phyloP scores from a whole-genome alignment of 1,140 invertebrate genomes.

The Temnothorax longispinosus region DNA sequence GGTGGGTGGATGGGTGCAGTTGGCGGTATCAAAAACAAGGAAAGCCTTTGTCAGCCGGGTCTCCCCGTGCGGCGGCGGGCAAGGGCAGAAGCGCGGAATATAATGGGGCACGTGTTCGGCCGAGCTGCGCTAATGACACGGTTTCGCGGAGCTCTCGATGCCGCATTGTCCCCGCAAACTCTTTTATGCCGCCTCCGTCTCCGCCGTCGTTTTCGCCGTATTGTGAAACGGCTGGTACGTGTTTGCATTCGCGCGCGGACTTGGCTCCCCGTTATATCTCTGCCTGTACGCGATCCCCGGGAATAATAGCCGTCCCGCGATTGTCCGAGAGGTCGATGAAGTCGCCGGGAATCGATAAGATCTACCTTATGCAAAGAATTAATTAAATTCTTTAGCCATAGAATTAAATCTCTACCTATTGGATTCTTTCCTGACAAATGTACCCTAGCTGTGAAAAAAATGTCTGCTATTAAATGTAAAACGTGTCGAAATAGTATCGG shows the following conservation, averaged over 20 bases:
- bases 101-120: constrained; percentile 75
- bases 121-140: constrained; percentile 71
- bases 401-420: not conserved
- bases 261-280: not conserved
- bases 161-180: constrained; percentile 64
- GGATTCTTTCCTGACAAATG: not conserved
- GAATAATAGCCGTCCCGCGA: constrained; percentile 41
- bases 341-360: constrained; percentile 16
- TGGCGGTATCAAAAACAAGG: constrained; percentile 67
- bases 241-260: not conserved
- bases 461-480: not conserved
- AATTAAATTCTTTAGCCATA: not conserved
- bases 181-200: constrained; percentile 16
- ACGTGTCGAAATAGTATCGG: not conserved
- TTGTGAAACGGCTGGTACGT: not conserved
- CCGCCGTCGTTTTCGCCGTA: not conserved
- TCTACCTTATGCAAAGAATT: not conserved
- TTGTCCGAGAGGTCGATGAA: constrained; percentile 33
- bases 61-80: constrained; percentile 14
- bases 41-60: constrained; percentile 66
- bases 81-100: constrained; percentile 48
- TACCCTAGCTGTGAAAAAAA: not conserved
- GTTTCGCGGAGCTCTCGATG: constrained; percentile 63
- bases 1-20: not conserved
- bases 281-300: not conserved